phyloP scores from a whole-genome alignment of 2,113 vertebrate genomes.

The Muntiacus reevesi region DNA sequence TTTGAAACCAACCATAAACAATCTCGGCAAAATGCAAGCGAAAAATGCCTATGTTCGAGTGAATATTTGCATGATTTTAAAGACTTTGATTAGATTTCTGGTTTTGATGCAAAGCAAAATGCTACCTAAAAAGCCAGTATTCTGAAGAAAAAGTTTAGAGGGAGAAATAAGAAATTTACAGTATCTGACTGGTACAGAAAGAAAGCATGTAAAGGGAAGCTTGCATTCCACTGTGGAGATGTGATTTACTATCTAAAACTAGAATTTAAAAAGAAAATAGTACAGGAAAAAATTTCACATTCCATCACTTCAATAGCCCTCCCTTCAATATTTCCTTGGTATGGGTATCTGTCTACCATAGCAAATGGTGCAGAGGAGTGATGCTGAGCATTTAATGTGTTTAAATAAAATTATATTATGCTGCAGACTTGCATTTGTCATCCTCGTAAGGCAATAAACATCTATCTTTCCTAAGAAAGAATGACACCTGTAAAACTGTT shows the following conservation, averaged over 20 bases:
- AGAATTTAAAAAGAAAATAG: conserved; percentile 23
- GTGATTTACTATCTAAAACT: background rate
- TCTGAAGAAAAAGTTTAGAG: conserved; percentile 13
- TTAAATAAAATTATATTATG: background rate
- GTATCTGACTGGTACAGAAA: background rate
- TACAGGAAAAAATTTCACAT: background rate
- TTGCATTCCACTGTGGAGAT: background rate
- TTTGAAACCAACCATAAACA: conserved; percentile 42
- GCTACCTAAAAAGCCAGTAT: background rate
- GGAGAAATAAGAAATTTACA: background rate
- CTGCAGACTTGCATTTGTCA: background rate
- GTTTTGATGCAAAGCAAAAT: conserved; percentile 7
- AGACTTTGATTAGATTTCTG: background rate
- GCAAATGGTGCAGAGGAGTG: background rate
- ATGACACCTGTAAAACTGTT: background rate
- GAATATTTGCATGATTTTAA: background rate
- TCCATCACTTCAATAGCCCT: background rate
- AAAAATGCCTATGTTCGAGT: background rate
- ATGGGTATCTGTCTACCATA: background rate
- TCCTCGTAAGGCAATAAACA: background rate
- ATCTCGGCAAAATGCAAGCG: background rate
- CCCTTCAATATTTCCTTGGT: background rate
- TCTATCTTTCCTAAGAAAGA: background rate
- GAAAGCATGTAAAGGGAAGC: background rate
- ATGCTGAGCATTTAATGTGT: background rate